Base-by-base conservation (phyloP, 2,113 vertebrate species). In the Stegastes partitus region DNA sequence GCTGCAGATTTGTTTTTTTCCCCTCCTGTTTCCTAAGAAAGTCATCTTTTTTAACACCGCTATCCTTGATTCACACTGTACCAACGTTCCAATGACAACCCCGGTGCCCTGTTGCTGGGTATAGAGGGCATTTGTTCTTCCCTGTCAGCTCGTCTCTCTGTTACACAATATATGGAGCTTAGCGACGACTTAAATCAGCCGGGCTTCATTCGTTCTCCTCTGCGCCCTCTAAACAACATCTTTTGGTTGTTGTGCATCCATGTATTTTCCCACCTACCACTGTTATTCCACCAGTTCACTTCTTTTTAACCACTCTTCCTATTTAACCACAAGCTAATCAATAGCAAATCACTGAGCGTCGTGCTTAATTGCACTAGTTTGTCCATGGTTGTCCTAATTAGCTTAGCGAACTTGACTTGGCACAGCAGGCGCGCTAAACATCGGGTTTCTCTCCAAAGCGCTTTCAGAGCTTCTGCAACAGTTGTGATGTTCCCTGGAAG, bases 181-280 rank as follows among this genome's bases (percentile, higher is more conserved):
- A 16, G 47, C 28, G 70, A 59, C 47, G 56, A 44, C 47, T 68
- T 69, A 42, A 82, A 75, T 76, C 55, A 49, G 59, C 58, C 66
- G 39, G 21, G 15, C 49, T 62, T 79, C 21, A 28, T 50, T 61
- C 16, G 4, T 42, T 42, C 12, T 42, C 39, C 39, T 15, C 39
- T 42, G 5, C 19, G 44, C 22, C 57, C 66, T 80, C 53, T 65
- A 22, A 73, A 66, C 16, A 26, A 8, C 61, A 47, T 62, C 9
- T 26, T 72, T 42, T 12, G 39, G 14, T 12, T 42, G 39, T 42
- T 42, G 2, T 42, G 3, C 39, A 42, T 42, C 39, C 39, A 42
- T 42, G 0, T 42, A 42, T 3, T 42, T 42, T 15, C 2, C 39
- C 2, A 4, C 39, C 4, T 42, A 3, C 12, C 2, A 14, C 39